Conservation (phyloP, 2,888 invertebrate species). For the Altica lythri region DNA sequence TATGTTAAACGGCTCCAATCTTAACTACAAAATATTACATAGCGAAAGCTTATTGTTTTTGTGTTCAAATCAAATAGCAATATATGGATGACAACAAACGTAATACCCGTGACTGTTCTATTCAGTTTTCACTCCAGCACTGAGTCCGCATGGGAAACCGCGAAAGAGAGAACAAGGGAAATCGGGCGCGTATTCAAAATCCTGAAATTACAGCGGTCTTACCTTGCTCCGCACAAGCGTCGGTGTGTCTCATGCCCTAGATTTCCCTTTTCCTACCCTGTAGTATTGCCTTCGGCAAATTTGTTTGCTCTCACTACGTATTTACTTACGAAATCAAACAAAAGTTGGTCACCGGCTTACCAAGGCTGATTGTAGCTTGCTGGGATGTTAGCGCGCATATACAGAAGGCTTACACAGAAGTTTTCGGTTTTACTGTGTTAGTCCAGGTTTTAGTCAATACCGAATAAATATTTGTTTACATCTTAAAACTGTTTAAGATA, state of each 20-base stretch:
- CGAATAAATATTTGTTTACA: no score
- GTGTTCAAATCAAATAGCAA: not conserved
- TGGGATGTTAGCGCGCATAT: conserved; percentile 19
- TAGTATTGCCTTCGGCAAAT: conserved; percentile 32
- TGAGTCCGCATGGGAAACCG: not conserved
- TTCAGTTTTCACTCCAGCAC: not conserved
- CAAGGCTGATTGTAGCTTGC: conserved; percentile 25
- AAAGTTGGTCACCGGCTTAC: conserved; percentile 35
- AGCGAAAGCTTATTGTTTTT: no score
- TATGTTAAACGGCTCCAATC: no score
- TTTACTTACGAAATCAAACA: conserved; percentile 39
- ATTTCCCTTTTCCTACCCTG: conserved; percentile 15
- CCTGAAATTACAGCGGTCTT: conserved; percentile 23
- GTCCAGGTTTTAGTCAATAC: no score
- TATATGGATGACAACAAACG: not conserved
- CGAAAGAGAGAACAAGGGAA: conserved; percentile 3
- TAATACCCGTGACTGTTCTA: conserved; percentile 4
- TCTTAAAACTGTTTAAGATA: no score
- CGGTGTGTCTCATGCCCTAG: not conserved
- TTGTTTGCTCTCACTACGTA: conserved; percentile 37
- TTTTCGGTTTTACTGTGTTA: conserved; percentile 22
- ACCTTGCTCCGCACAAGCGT: conserved; percentile 16
- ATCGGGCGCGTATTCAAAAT: conserved; percentile 22
- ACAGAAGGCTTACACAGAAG: conserved; percentile 18
- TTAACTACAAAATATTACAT: no score